Percentiles rank a stretch among this genome's conserved stretches.
Conservation (phyloP, 2,888 invertebrate species). For the Crocallis elinguaria region DNA sequence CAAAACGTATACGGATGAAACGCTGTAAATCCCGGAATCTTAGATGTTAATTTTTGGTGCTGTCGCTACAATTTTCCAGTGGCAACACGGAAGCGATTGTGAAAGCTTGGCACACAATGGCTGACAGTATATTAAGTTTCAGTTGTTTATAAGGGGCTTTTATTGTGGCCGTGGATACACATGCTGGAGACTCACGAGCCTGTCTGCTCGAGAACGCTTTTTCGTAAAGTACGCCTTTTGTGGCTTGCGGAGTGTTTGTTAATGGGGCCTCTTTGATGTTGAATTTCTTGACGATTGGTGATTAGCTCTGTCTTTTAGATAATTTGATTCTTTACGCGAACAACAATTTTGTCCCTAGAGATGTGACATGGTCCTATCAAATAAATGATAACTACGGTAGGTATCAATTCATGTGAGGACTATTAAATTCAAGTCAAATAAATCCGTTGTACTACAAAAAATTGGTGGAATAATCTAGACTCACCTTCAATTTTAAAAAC, state of each 20-base stretch:
- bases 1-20: not conserved
- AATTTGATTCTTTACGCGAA: constrained; percentile 26
- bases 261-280: constrained; percentile 23
- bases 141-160: constrained; percentile 46
- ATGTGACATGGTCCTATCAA: too few relatives aligned
- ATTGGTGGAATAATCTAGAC: too few relatives aligned
- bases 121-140: constrained; percentile 52
- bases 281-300: constrained; percentile 20
- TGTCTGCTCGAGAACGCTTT: constrained; percentile 29
- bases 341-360: too few relatives aligned
- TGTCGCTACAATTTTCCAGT: constrained; percentile 30
- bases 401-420: too few relatives aligned
- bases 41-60: constrained; percentile 21
- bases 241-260: constrained; percentile 30
- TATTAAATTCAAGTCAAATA: too few relatives aligned
- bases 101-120: constrained; percentile 53
- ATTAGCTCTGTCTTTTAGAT: constrained; percentile 21
- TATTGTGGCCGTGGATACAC: constrained; percentile 33
- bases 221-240: constrained; percentile 24
- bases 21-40: constrained; percentile 8
- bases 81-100: constrained; percentile 48
- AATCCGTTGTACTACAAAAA: too few relatives aligned
- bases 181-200: constrained; percentile 15
- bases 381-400: too few relatives aligned
- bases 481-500: too few relatives aligned